Evolutionary conservation across 2,113 vertebrate species (phyloP).

Genomic region (Gopherus flavomarginatus): DNA sequence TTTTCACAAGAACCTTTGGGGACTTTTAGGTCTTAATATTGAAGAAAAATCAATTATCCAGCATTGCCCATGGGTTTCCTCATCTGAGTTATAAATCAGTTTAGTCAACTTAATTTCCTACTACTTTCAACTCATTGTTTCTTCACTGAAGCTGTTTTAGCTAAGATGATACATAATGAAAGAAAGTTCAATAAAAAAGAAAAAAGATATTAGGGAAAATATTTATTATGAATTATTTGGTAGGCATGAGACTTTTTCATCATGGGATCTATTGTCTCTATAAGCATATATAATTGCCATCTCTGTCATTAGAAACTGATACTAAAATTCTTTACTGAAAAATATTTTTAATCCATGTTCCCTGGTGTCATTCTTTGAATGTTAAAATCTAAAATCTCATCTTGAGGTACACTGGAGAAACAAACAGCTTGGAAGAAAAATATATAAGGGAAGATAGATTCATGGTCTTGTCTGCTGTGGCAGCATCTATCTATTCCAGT

Average conservation of each 20-base stretch:
- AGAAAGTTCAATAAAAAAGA: not conserved
- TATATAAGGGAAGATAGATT: not conserved
- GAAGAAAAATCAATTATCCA: constrained; percentile 45
- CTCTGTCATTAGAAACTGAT: not conserved
- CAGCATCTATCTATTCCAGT: not conserved
- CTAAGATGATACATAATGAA: not conserved
- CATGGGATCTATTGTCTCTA: not conserved
- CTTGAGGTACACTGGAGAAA: not conserved
- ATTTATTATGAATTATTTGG: not conserved
- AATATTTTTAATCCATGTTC: no score
- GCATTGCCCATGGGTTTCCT: not conserved
- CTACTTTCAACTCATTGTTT: not conserved
- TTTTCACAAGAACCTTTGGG: not conserved
- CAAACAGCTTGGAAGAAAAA: not conserved
- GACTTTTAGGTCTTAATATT: constrained; percentile 16
- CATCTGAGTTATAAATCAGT: constrained; percentile 23
- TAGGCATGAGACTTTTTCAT: not conserved
- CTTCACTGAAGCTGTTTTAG: not conserved
- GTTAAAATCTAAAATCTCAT: not conserved
- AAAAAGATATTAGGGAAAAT: not conserved
- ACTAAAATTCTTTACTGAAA: not conserved
- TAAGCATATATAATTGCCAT: not conserved
- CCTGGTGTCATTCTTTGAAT: not conserved
- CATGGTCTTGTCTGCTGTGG: no score
- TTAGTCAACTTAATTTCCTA: constrained; percentile 27